Evolutionary conservation across 2,113 vertebrate genomes (phyloP).

Genomic region (Macrotus californicus): DNA sequence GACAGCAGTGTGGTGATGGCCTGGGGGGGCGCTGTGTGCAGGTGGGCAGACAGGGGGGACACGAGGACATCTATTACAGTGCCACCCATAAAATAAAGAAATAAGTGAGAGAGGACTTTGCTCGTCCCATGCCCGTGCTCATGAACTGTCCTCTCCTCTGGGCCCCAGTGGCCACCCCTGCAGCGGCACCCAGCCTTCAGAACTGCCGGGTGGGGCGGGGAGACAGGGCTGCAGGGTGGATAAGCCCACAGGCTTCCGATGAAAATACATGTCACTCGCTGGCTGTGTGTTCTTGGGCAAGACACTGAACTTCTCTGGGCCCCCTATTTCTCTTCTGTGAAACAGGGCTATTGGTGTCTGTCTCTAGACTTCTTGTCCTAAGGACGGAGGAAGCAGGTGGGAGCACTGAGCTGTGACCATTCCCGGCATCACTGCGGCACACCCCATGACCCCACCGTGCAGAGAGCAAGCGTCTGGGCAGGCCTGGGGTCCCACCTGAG

Average conservation of each 20-base stretch:
- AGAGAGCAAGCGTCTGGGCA: background rate
- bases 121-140: background rate
- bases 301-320: background rate
- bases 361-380: background rate
- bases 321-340: background rate
- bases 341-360: background rate
- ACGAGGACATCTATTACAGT: too few relatives aligned
- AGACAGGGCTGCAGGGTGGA: background rate
- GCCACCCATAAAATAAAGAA: too few relatives aligned
- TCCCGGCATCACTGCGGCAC: fast-evolving
- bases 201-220: background rate
- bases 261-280: background rate
- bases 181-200: background rate
- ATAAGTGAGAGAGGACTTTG: background rate
- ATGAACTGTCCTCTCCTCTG: background rate
- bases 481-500: fast-evolving
- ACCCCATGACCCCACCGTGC: background rate
- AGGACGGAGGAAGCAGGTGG: background rate
- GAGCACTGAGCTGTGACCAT: background rate
- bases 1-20: too few relatives aligned
- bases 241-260: fast-evolving
- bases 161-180: fast-evolving
- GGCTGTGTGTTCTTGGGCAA: background rate
- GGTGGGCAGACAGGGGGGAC: too few relatives aligned
- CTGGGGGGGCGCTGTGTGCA: too few relatives aligned